Conservation (phyloP, 2,113 vertebrate species). For the Rhipidura dahli region DNA sequence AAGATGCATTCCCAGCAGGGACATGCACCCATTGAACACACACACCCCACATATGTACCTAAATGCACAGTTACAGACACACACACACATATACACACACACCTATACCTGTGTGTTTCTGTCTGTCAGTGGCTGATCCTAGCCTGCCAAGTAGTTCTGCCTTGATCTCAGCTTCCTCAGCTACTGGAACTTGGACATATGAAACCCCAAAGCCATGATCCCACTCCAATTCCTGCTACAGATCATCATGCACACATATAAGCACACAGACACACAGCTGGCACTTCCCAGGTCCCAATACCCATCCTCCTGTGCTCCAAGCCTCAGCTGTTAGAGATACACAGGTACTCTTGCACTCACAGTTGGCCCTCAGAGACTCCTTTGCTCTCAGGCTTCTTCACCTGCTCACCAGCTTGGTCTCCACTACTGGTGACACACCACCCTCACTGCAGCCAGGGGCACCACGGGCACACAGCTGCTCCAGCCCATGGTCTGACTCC, state of each 20-base stretch:
- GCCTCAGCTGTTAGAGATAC: background rate
- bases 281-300: background rate
- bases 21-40: background rate
- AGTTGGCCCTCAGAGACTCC: background rate
- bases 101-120: too few species aligned
- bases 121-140: background rate
- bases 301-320: background rate
- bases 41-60: background rate
- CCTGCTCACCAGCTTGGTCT: background rate
- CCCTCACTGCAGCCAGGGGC: accelerated
- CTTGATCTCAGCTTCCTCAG: background rate
- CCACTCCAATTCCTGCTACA: background rate
- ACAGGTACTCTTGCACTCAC: background rate
- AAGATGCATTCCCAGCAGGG: background rate
- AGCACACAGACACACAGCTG: background rate
- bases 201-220: background rate
- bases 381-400: background rate
- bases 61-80: background rate
- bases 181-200: background rate
- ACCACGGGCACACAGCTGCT: background rate
- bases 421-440: accelerated
- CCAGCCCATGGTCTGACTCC: accelerated
- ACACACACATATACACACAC: background rate
- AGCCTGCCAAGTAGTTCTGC: background rate
- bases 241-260: accelerated